Evolutionary conservation across 2,888 invertebrate genomes (phyloP), one percentile per base, ranked within the genome.

Genomic region (Aphodius sticticus): DNA sequence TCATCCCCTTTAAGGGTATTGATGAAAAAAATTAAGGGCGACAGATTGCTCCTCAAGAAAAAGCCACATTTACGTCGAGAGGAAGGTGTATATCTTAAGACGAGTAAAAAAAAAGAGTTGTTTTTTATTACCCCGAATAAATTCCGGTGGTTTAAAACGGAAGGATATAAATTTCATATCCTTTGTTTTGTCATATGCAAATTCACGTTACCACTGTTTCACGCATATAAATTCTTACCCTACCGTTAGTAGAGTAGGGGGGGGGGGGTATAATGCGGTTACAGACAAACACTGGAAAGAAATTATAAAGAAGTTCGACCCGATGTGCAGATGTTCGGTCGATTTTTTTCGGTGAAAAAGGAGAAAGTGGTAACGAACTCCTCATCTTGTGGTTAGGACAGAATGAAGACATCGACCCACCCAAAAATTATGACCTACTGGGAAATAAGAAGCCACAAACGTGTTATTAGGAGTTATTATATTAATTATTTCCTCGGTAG

Each of bases 111-210:
- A 38, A 53, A 12, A 53, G 53, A 53, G 12, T 7, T 53, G 9
- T 53, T 53, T 53, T 53, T 53, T 53, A 53, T 53, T 53, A 53
- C 53, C 7, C 26, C 9, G 6, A 53, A 53, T 53, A 53, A 53
- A 53, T 53, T 53, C 53, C 53, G 53, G 53, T 53, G 53, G 53
- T 53, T 53, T 53, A 53, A 53, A 7, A 12, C 12, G 12, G 53
- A 12, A 12, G 53, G 53, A 3, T 53, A 53, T 53, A 53, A 53
- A 53, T 53, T 53, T 53, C 53, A 5, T 53, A 53, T 12, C 9
- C 53, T 53, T 53, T 53, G 53, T 53, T 53, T 53, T 53, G 53
- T 53, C 53, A 53, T 53, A 53, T 53, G 53, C 53, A 53, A 53
- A 53, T 53, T 53, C 53, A 53, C 7, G 12, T 53, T 53, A 9